Evolutionary conservation across 1,140 invertebrate species (phyloP).

Genomic region (Drosophila novamexicana): DNA sequence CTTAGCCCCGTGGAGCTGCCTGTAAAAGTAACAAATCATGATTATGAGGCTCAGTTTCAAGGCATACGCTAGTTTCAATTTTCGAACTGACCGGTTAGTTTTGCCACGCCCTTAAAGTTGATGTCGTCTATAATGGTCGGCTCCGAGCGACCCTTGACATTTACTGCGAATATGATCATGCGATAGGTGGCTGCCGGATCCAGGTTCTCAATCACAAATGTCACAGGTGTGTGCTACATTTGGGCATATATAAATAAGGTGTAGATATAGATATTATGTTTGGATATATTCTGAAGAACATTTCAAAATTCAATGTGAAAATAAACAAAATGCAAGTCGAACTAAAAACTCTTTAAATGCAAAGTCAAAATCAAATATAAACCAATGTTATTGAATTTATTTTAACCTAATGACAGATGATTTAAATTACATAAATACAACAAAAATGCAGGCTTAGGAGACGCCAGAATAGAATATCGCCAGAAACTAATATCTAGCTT

Average conservation of each 20-base stretch:
- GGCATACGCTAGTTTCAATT: background rate
- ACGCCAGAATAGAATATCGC: too few relatives aligned
- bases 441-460: too few relatives aligned
- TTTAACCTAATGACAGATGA: too few relatives aligned
- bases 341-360: too few relatives aligned
- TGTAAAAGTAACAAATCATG: slow-evolving; percentile 39
- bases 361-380: too few relatives aligned
- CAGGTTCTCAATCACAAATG: slow-evolving; percentile 91
- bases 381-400: too few relatives aligned
- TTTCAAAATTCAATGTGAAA: too few relatives aligned
- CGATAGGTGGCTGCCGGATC: slow-evolving; percentile 91
- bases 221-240: slow-evolving; percentile 86
- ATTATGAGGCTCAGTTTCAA: background rate
- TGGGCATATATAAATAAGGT: background rate
- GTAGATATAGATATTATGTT: background rate
- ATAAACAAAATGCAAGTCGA: too few relatives aligned
- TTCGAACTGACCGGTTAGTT: slow-evolving; percentile 86
- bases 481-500: too few relatives aligned
- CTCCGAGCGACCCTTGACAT: slow-evolving; percentile 93
- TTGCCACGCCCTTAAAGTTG: slow-evolving; percentile 92
- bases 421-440: too few relatives aligned
- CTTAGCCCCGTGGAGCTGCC: slow-evolving; percentile 84
- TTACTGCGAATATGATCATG: slow-evolving; percentile 91
- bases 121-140: slow-evolving; percentile 91
- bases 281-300: too few relatives aligned